These are phyloP conservation scores for Brachypodius melanocephalos DNA, from an alignment of 2,113 vertebrate species.

Conservation along the genomic window DNA sequence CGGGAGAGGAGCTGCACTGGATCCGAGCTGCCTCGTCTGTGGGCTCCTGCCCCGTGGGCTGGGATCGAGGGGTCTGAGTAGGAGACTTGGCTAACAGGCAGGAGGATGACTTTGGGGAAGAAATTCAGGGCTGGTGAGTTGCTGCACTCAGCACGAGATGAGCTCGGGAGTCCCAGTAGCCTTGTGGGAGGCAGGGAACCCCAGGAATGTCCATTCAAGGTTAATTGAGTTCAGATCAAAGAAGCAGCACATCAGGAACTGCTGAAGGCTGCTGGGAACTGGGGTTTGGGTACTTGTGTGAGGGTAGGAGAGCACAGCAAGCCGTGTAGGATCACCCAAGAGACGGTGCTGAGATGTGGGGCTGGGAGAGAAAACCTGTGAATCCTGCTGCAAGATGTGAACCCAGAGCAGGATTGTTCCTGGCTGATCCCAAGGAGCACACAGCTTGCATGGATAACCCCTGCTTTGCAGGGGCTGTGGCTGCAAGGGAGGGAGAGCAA, in stretches of 20 bases:
- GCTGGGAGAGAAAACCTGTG: background rate
- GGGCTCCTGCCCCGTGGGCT: background rate
- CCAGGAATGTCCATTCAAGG: background rate
- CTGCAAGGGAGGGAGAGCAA: background rate
- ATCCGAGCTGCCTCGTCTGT: background rate
- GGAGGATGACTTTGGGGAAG: background rate
- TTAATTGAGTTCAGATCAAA: background rate
- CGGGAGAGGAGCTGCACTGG: background rate
- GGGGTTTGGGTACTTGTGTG: fast-evolving
- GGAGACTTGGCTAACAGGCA: background rate
- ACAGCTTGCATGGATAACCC: fast-evolving
- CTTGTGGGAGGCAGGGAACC: background rate
- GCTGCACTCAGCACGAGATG: background rate
- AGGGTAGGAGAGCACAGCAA: too few relatives aligned
- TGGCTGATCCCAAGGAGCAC: fast-evolving
- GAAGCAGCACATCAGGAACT: fast-evolving
- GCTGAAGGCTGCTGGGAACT: background rate
- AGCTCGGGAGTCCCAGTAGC: background rate
- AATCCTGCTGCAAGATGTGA: background rate
- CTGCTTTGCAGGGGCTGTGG: background rate
- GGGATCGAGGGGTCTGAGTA: fast-evolving
- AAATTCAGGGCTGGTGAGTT: background rate
- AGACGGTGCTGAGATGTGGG: background rate
- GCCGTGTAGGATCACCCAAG: fast-evolving
- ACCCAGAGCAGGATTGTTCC: background rate